Evolutionary conservation across 2,797 vertebrate genomes (phyloP), one percentile per base, ranked within the genome.

Genomic region (Enteromius treurensis): DNA sequence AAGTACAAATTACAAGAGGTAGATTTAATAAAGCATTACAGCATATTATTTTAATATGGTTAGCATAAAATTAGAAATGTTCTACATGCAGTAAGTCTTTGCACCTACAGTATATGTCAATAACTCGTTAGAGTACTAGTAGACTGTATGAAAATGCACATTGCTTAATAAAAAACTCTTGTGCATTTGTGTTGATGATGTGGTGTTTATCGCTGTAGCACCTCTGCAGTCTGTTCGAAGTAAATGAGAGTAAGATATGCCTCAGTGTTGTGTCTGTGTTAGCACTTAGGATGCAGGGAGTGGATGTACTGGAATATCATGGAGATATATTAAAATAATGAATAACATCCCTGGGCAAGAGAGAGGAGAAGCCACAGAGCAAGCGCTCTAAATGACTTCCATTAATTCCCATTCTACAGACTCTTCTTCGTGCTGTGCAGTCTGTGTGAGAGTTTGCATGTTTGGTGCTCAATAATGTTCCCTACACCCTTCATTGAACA

Each of bases 271-370:
- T 73, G 60, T 32, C 53, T 42, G 51, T 85, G 34, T 58, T 77
- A 51, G 37, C 58, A 64, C 45, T 84, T 84, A 76, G 69, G 53
- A 83, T 19, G 14, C 23, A 21, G 53, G 70, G 23, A 42, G 64
- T 40, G 49, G 21, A 77, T 78, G 78, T 84, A 84, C 83, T 68
- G 69, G 29, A 74, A 64, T 74, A 79, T 74, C 81, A 53, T 47
- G 32, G 32, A 37, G 62, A 73, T 76, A 64, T 60, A 60, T 69
- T 68, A 29, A 77, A 79, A 85, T 82, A 89, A 84, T 85, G 85
- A 88, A 84, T 78, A 75, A 78, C 82, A 79, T 84, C 80, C 81
- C 76, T 80, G 84, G 85, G 81, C 76, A 80, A 74, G 34, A 58
- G 71, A 49, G 78, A 70, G 76, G 26, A 26, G 29, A 42, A 77